Evolutionary conservation across 2,113 vertebrate genomes (phyloP).

Genomic region (Mobula birostris): DNA sequence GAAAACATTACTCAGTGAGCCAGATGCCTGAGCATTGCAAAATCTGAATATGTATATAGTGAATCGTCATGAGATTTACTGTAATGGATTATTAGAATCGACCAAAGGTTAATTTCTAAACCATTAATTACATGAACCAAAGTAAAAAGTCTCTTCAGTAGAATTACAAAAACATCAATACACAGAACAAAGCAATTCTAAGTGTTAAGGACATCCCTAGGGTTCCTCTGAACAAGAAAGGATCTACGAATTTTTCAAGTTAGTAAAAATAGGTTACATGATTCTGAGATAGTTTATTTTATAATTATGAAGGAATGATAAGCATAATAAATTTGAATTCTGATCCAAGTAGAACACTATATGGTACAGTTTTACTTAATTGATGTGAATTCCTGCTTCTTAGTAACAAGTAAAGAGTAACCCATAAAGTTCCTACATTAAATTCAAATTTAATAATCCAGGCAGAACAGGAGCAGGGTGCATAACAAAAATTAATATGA

Average conservation of each 20-base stretch:
- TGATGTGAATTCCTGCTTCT: too few relatives aligned
- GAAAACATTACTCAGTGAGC: too few relatives aligned
- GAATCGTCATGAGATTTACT: too few relatives aligned
- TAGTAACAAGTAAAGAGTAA: too few relatives aligned
- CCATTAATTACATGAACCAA: neutral
- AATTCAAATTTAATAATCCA: conserved; percentile 14
- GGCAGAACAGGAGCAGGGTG: neutral
- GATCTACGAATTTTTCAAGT: neutral
- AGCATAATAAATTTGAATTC: too few relatives aligned
- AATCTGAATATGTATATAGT: too few relatives aligned
- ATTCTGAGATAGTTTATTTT: neutral
- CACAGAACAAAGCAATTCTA: neutral
- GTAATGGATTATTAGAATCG: neutral
- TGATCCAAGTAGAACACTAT: too few relatives aligned
- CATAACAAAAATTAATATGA: neutral
- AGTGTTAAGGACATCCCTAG: neutral
- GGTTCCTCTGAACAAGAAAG: neutral
- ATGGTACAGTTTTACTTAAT: too few relatives aligned
- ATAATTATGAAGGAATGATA: too few relatives aligned
- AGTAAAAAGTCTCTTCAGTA: neutral
- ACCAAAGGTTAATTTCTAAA: neutral
- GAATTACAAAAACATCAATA: neutral
- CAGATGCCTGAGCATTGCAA: too few relatives aligned
- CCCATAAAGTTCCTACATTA: neutral
- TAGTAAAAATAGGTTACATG: neutral